These are phyloP conservation scores for Scytalopus superciliaris DNA, from an alignment of 2,113 vertebrate genomes.

Conservation along the genomic window DNA sequence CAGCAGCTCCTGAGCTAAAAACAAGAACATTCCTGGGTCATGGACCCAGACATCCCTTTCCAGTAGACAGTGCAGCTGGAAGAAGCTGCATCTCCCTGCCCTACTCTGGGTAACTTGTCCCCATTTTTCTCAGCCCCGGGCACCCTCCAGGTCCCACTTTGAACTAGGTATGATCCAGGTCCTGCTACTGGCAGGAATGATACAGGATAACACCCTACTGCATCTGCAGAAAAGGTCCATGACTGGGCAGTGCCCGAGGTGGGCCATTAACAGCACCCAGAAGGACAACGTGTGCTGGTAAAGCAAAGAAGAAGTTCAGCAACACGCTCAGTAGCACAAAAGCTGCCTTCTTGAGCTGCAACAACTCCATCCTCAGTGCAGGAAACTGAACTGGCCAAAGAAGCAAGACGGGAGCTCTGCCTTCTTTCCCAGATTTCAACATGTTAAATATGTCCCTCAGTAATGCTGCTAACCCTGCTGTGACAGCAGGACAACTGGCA, in stretches of 20 bases:
- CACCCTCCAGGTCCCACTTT: neutral
- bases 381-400: neutral
- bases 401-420: neutral
- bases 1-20: neutral
- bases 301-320: neutral
- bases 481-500: neutral
- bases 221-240: neutral
- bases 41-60: neutral
- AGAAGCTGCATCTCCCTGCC: neutral
- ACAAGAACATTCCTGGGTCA: neutral
- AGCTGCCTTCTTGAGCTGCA: neutral
- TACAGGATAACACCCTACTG: fast-evolving
- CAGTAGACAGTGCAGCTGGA: fast-evolving
- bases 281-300: neutral
- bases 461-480: neutral
- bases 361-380: neutral
- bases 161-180: neutral
- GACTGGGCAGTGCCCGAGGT: neutral
- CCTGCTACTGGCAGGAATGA: neutral
- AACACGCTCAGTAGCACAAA: neutral
- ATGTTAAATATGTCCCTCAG: neutral
- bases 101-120: fast-evolving
- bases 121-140: no score
- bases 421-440: neutral
- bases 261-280: neutral